A percentile compares a stretch with the other conserved stretches of the same genome.
These are phyloP conservation scores for Cyphomyrus discorhynchus DNA, from an alignment of 2,113 vertebrate species.

Conservation along the genomic window DNA sequence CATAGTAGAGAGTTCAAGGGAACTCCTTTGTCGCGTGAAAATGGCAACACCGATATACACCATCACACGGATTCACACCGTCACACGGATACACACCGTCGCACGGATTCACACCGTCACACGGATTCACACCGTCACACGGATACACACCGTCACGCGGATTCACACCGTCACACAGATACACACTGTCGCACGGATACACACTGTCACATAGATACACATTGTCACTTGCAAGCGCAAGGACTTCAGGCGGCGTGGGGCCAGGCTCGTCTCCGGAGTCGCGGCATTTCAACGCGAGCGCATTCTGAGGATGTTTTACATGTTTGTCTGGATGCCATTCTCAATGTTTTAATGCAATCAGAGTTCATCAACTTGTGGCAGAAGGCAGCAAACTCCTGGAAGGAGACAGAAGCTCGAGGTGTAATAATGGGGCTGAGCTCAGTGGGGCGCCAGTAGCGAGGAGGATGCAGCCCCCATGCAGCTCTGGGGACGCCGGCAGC, in stretches of 20 bases:
- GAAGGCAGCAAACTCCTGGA: not conserved
- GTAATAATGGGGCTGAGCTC: not conserved
- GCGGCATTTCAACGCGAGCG: not conserved
- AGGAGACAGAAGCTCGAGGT: not conserved
- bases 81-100: not conserved
- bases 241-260: not conserved
- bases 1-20: not conserved
- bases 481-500: not conserved
- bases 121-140: not conserved
- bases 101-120: not conserved
- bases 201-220: not conserved
- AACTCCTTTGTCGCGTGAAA: not conserved
- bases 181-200: not conserved
- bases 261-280: slow-evolving; percentile 13
- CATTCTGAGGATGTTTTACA: not conserved
- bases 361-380: not conserved
- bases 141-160: not conserved
- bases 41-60: not conserved
- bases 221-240: not conserved
- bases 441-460: not conserved
- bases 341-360: not conserved
- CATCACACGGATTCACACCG: not conserved
- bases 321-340: not conserved
- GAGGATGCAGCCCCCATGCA: not conserved
- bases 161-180: not conserved